phyloP scores from a whole-genome alignment of 2,888 invertebrate species.

The Didymodactylos carnosus region DNA sequence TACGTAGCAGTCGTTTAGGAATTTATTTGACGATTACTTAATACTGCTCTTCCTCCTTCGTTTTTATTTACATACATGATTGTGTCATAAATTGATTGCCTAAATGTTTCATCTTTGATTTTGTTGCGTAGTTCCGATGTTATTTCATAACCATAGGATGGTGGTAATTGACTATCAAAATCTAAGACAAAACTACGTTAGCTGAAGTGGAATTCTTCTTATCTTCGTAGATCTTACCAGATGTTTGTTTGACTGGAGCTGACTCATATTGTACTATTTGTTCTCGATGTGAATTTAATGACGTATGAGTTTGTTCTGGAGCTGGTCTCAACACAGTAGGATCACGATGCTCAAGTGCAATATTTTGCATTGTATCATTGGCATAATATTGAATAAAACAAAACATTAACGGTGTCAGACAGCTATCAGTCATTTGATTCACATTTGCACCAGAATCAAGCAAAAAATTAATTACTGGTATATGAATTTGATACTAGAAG shows the following conservation, averaged over 20 bases:
- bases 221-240: background rate
- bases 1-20: too few species aligned
- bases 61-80: too few species aligned
- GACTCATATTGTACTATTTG: background rate
- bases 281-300: background rate
- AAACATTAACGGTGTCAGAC: conserved; percentile 29
- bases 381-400: conserved; percentile 30
- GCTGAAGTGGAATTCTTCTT: background rate
- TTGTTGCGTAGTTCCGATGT: background rate
- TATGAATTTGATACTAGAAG: conserved; percentile 28
- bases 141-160: background rate
- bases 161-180: background rate
- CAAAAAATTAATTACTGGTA: conserved; percentile 27
- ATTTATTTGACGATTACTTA: too few species aligned
- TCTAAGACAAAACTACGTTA: background rate
- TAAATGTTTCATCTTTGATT: background rate
- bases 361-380: conserved; percentile 21
- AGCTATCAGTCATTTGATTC: conserved; percentile 30
- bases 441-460: conserved; percentile 32
- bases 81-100: background rate
- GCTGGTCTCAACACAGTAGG: background rate
- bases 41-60: too few species aligned
- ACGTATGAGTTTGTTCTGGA: background rate
- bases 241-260: too few species aligned
- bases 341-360: conserved; percentile 13